phyloP scores from a whole-genome alignment of 53 echinoderm and acorn worm genomes.

The Holothuria scabra region DNA sequence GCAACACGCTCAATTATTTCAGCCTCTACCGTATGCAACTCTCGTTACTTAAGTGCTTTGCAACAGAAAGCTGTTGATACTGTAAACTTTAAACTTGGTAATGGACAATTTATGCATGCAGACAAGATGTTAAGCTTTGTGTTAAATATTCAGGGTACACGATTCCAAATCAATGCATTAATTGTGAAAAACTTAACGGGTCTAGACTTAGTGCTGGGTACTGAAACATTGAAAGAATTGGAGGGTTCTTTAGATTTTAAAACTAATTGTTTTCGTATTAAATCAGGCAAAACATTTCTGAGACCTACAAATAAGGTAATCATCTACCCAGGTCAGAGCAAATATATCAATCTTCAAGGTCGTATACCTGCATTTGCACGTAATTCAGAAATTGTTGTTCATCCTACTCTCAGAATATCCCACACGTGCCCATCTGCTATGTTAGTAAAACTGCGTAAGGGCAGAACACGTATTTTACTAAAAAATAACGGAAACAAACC shows the following conservation, averaged over 20 bases:
- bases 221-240: slow-evolving; percentile 30
- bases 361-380: not conserved
- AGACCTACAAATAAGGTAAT: not conserved
- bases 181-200: slow-evolving; percentile 15
- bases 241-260: slow-evolving; percentile 31
- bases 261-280: slow-evolving; percentile 5
- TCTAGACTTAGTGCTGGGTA: slow-evolving; percentile 42
- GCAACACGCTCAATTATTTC: slow-evolving; percentile 34
- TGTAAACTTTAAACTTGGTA: slow-evolving; percentile 12
- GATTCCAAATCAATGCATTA: not conserved
- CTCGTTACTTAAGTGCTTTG: slow-evolving; percentile 13
- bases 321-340: no score
- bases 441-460: no score
- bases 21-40: not conserved
- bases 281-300: not conserved
- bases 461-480: no score
- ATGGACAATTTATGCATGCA: slow-evolving; percentile 15
- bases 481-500: no score
- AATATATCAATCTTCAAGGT: no score
- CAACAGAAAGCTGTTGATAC: not conserved
- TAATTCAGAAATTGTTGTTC: not conserved
- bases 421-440: not conserved
- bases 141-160: no score
- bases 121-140: not conserved
- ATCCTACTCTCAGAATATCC: not conserved